phyloP scores from a whole-genome alignment of 2,113 vertebrate species.

The Eptesicus fuscus region DNA sequence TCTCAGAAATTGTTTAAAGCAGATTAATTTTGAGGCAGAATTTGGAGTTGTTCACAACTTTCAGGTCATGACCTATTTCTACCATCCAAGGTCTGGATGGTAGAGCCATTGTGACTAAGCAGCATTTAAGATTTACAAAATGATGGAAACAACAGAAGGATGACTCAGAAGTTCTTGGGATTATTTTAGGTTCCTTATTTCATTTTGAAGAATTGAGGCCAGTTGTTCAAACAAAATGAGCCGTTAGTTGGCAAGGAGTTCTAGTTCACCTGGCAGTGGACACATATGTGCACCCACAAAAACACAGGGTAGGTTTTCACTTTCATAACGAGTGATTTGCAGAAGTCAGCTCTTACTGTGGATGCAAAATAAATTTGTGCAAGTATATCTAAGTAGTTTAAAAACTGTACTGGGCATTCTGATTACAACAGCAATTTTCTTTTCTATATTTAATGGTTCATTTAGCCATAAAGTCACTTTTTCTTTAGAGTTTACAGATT shows the following conservation, averaged over 20 bases:
- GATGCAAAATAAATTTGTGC: not conserved
- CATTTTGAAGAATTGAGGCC: not conserved
- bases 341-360: not conserved
- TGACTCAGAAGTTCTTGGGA: not conserved
- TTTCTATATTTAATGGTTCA: not conserved
- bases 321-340: not conserved
- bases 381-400: not conserved
- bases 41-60: not conserved
- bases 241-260: not conserved
- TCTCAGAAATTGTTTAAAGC: not conserved
- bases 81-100: no score
- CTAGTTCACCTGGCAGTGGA: not conserved
- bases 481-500: not conserved
- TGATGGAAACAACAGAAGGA: not conserved
- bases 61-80: not conserved
- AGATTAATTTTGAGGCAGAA: not conserved
- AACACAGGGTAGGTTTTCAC: not conserved
- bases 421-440: not conserved
- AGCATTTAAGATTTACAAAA: not conserved
- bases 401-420: not conserved
- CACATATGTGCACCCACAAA: accelerated
- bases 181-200: not conserved
- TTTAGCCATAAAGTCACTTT: not conserved
- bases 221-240: not conserved
- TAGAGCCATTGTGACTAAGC: not conserved